Evolutionary conservation across 2,797 vertebrate species (phyloP).

Genomic region (Falco biarmicus): DNA sequence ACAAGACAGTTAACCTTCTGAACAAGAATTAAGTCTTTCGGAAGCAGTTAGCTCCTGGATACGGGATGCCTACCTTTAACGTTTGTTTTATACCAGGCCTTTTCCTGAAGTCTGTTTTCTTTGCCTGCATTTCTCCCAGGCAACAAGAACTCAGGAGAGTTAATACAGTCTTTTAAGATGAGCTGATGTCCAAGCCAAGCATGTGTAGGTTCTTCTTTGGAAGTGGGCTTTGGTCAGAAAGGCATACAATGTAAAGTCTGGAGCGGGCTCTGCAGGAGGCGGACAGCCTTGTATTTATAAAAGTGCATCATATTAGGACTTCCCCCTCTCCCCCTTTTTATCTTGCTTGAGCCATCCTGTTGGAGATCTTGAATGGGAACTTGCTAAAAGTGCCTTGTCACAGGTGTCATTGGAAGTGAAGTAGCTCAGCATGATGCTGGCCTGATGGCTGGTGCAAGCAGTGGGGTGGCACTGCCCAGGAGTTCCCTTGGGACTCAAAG

Average conservation of each 20-base stretch:
- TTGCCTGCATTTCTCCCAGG: not conserved
- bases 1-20: not conserved
- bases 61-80: fast-evolving
- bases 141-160: not conserved
- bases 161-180: not conserved
- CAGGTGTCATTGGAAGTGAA: not conserved
- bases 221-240: not conserved
- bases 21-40: not conserved
- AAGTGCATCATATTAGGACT: not conserved
- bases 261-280: not conserved
- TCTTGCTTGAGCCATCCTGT: not conserved
- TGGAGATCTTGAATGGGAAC: not conserved
- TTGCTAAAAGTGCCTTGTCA: not conserved
- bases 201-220: not conserved
- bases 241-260: not conserved
- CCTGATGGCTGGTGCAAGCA: not conserved
- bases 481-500: not conserved
- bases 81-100: not conserved
- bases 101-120: not conserved
- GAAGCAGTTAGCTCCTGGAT: not conserved
- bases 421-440: not conserved
- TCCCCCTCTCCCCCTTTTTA: not conserved
- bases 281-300: not conserved
- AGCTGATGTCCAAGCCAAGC: not conserved
- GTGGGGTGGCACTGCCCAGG: not conserved